Percentiles rank a stretch among this genome's conserved stretches.
Conservation (phyloP, 2,888 invertebrate species). For the Lottia gigantea region DNA sequence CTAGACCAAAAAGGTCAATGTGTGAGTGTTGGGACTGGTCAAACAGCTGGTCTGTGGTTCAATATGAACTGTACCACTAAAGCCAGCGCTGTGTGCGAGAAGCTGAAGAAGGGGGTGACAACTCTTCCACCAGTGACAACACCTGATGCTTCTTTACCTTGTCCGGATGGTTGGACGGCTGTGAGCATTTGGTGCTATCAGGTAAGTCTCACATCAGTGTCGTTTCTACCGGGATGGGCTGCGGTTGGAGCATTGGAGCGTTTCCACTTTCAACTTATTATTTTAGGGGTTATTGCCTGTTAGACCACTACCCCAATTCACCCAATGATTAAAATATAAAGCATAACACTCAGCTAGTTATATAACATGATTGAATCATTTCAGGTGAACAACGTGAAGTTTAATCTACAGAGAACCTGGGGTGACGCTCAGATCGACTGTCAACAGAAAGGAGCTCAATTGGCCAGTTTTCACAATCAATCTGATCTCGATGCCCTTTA, state of each 20-base stretch:
- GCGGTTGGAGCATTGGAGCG: no score
- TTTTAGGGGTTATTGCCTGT: no score
- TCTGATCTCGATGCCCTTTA: conserved; percentile 38
- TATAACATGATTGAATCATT: neutral
- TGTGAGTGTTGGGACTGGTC: conserved; percentile 43
- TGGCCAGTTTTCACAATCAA: conserved; percentile 52
- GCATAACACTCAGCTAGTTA: no score
- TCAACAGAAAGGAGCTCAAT: conserved; percentile 39
- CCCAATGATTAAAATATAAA: no score
- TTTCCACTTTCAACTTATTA: no score
- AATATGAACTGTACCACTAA: conserved; percentile 34
- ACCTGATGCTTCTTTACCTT: conserved; percentile 32
- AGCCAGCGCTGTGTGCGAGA: conserved; percentile 47
- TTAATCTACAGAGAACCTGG: conserved; percentile 34
- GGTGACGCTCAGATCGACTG: conserved; percentile 49
- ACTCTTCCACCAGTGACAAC: conserved; percentile 35
- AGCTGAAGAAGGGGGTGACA: conserved; percentile 33
- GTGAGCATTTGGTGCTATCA: conserved; percentile 42
- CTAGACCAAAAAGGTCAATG: conserved; percentile 36
- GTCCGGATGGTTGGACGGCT: conserved; percentile 42
- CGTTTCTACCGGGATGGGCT: no score
- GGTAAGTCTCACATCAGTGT: conserved; percentile 34
- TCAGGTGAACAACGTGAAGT: conserved; percentile 25
- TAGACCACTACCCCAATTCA: no score
- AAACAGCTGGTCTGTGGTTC: conserved; percentile 46